Evolutionary conservation across 1,140 invertebrate species (phyloP).

Genomic region (Acromyrmex echinatior): DNA sequence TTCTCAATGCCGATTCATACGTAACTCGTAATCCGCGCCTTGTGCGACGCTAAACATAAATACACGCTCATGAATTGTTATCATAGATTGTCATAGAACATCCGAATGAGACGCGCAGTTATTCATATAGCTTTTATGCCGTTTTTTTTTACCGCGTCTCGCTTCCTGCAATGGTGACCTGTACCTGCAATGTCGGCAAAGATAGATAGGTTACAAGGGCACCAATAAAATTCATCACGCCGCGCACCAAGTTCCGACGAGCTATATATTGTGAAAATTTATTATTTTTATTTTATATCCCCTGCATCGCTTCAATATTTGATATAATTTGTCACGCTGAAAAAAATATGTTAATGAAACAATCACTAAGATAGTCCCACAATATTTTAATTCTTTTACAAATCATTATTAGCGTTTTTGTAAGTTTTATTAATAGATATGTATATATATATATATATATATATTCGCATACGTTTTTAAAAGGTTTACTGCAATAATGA

Average conservation of each 20-base stretch:
- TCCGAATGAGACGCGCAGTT: slow-evolving; percentile 15
- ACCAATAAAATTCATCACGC: slow-evolving; percentile 36
- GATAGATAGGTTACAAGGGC: slow-evolving; percentile 46
- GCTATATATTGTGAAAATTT: slow-evolving; percentile 39
- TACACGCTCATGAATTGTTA: slow-evolving; percentile 24
- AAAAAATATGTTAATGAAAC: neutral
- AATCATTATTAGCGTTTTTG: neutral
- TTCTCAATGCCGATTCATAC: slow-evolving; percentile 16
- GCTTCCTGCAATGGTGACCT: neutral
- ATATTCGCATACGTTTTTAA: neutral
- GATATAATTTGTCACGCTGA: neutral
- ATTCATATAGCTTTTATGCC: slow-evolving; percentile 9
- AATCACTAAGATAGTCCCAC: neutral
- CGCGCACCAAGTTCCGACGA: slow-evolving; percentile 2
- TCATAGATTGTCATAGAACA: neutral
- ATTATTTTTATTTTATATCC: slow-evolving; percentile 23
- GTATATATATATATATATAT: neutral
- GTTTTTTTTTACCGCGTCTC: neutral
- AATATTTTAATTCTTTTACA: neutral
- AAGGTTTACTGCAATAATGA: too few relatives aligned
- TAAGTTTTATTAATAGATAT: neutral
- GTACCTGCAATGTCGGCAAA: slow-evolving; percentile 4
- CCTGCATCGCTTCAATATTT: neutral
- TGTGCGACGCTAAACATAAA: neutral
- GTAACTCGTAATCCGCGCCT: slow-evolving; percentile 38